Percentiles rank a stretch among this genome's conserved stretches.
These are phyloP conservation scores for Lanius collurio DNA, from an alignment of 2,113 vertebrate genomes.

Conservation along the genomic window DNA sequence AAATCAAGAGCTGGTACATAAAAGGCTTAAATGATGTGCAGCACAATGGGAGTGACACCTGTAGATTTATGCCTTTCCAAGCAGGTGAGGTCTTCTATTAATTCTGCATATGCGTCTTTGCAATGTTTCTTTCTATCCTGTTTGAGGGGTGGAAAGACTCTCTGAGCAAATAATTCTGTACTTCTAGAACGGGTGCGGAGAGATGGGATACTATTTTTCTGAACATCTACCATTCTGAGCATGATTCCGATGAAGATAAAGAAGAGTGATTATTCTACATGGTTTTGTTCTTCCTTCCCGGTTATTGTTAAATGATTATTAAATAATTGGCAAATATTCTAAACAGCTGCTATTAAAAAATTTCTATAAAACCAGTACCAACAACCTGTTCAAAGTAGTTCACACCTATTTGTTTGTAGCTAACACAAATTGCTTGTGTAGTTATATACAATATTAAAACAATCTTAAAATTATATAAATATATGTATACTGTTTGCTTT, in stretches of 20 bases:
- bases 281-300: background rate
- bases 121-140: background rate
- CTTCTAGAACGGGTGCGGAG: background rate
- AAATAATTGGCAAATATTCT: background rate
- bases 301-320: background rate
- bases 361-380: background rate
- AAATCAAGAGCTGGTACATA: background rate
- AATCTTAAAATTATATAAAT: background rate
- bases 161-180: background rate
- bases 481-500: background rate
- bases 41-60: background rate
- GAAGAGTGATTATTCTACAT: background rate
- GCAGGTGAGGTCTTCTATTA: background rate
- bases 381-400: background rate
- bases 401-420: background rate
- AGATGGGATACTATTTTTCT: background rate
- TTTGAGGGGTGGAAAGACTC: background rate
- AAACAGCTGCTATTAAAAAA: background rate
- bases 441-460: background rate
- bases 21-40: background rate
- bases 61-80: background rate
- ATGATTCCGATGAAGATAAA: background rate
- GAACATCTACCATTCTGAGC: background rate
- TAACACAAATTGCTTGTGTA: background rate
- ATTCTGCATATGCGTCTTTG: background rate